Base-by-base conservation (phyloP, 1,140 invertebrate species). In the Caenorhabditis tropicalis region DNA sequence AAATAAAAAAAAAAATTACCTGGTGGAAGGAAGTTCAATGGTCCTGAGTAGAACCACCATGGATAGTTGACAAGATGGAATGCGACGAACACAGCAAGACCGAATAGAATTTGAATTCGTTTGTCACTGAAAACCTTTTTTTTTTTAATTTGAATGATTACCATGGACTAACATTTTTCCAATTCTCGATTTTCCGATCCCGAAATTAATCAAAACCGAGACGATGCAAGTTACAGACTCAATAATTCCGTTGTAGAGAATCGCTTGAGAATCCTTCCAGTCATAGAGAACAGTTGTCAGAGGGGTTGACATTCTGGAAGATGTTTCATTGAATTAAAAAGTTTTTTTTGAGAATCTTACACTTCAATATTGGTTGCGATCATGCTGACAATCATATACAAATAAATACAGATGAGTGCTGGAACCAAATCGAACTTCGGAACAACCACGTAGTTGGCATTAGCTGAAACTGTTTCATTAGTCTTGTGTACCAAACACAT, bases 201-300 rank as follows among this genome's bases (percentile, higher is more conserved):
- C 33, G 39, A 81, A 86, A 27, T 87, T 84, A 3, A 79, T 60
- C 46, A 79, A 82, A n/a, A 87, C 86, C 12, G 84, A 86, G 7
- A 87, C 85, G 19, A 87, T 39, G 56, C 84, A 85, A 19, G 86
- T 86, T 24, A 86, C 74, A 2, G 81, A 86, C 39, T 87, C 82
- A 24, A 87, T 86, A 24, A 87, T 65, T 24, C 86, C 86, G 36
- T 86, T 87, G 85, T 86, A 82, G 15, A 87, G 81, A 21, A 87
- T 84, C 0, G 86, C 81, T 51, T 82, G 60, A 21, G 79, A 70
- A 79, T 87, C 85, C 7, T 74, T 83, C 86, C 86, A 87, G 27
- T 70, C 84, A 43, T 83, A 87, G 49, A 87, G 84, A 16, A 80
- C 86, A 19, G 83, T 87, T 1, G 86, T 65, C 2, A 87, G 51